Conservation (phyloP, 1,140 invertebrate species). For the Druon quercuslanigerum region DNA sequence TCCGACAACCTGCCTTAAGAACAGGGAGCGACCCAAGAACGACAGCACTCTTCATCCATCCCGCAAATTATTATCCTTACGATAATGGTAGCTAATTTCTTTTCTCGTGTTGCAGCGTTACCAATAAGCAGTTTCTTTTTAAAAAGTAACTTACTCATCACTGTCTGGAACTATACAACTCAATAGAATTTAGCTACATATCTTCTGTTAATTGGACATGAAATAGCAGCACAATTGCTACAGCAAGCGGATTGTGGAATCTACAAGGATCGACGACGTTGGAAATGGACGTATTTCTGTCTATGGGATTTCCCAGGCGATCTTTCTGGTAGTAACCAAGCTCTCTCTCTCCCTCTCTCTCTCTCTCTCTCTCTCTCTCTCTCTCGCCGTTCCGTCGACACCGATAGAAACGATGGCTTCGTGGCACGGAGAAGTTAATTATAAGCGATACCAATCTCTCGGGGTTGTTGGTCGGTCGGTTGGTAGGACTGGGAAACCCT, state of each 20-base stretch:
- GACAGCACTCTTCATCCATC: too few species aligned
- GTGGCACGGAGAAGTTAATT: conserved; percentile 77
- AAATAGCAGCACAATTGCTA: background rate
- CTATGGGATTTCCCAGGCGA: conserved; percentile 41
- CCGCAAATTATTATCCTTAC: too few species aligned
- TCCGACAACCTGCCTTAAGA: background rate
- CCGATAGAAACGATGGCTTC: conserved; percentile 73
- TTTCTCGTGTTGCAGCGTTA: too few species aligned
- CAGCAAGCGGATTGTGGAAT: background rate
- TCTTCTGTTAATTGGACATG: background rate
- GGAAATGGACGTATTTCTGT: conserved; percentile 17
- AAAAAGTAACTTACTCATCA: too few species aligned
- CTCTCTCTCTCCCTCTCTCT: conserved; percentile 10
- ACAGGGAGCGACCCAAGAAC: too few species aligned
- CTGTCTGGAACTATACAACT: too few species aligned
- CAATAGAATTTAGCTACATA: background rate
- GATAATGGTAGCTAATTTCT: too few species aligned
- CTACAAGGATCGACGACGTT: background rate
- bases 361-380: conserved; percentile 13
- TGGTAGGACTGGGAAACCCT: conserved; percentile 73
- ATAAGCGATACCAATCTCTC: conserved; percentile 77
- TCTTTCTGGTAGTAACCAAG: conserved; percentile 20
- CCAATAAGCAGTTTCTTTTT: too few species aligned
- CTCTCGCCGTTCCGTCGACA: conserved; percentile 55
- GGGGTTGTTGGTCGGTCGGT: conserved; percentile 71